These are phyloP conservation scores for Lepus townsendii DNA, from an alignment of 2,797 vertebrate genomes.

Conservation along the genomic window DNA sequence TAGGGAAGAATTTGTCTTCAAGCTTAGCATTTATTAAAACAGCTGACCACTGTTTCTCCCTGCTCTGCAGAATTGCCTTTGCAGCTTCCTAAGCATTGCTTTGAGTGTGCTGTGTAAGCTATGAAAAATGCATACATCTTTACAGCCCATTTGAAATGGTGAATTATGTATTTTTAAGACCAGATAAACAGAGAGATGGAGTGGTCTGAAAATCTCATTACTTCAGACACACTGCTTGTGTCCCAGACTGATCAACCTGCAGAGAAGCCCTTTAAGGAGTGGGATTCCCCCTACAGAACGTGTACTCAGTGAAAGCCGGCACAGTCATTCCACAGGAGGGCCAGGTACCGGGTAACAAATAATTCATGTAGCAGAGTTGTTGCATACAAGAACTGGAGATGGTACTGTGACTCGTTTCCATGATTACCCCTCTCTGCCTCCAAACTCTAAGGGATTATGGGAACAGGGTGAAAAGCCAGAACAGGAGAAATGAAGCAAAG, in stretches of 20 bases:
- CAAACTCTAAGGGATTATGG: neutral
- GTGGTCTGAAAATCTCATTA: neutral
- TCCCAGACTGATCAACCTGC: too few species aligned
- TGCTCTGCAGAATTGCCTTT: constrained; percentile 29
- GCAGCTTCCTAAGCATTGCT: neutral
- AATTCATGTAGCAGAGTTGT: neutral
- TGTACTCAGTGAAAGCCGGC: too few species aligned
- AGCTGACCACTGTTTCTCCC: neutral
- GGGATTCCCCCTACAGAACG: neutral
- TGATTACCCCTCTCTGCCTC: neutral
- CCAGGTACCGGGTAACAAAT: too few species aligned
- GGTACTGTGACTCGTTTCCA: neutral
- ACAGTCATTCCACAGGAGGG: fast-evolving
- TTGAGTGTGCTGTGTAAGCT: neutral
- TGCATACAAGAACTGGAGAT: neutral
- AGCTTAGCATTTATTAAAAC: constrained; percentile 11
- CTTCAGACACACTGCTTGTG: neutral
- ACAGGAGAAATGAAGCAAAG: neutral
- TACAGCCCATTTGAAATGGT: constrained; percentile 29
- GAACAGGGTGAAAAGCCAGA: neutral
- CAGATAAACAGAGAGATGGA: constrained; percentile 34
- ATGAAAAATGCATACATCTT: constrained; percentile 39
- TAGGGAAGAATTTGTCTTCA: neutral
- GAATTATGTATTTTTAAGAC: constrained; percentile 54
- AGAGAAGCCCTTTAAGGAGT: too few species aligned